Conservation (phyloP, 2,113 vertebrate species). For the Perca fluviatilis region DNA sequence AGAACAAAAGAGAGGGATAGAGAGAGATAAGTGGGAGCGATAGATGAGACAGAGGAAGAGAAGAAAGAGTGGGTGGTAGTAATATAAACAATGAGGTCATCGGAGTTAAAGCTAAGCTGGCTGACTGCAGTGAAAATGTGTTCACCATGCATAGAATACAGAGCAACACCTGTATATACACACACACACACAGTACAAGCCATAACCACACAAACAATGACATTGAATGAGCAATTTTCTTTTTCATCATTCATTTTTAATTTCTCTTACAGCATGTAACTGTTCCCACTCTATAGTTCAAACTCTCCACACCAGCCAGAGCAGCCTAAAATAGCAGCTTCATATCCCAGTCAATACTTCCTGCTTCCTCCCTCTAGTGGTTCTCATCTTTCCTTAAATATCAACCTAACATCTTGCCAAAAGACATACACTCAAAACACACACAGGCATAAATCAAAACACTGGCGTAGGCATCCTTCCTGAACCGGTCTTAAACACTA, state of each 20-base stretch:
- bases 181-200: background rate
- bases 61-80: constrained; percentile 39
- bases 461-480: constrained; percentile 6
- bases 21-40: constrained; percentile 25
- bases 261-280: constrained; percentile 18
- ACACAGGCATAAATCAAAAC: constrained; percentile 3
- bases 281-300: constrained; percentile 1
- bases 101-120: constrained; percentile 38
- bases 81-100: constrained; percentile 63
- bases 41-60: constrained; percentile 1
- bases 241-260: background rate
- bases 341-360: constrained; percentile 40
- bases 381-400: constrained; percentile 50
- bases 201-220: constrained; percentile 21
- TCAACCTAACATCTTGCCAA: background rate
- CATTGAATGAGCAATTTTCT: background rate
- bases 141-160: background rate
- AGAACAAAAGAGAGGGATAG: constrained; percentile 3
- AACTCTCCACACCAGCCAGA: constrained; percentile 30
- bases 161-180: background rate
- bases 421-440: background rate
- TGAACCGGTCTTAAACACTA: background rate
- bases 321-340: constrained; percentile 41
- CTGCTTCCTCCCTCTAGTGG: constrained; percentile 33
- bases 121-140: constrained; percentile 43